Conservation (phyloP, 2,888 invertebrate species). For the Eulithis prunata region DNA sequence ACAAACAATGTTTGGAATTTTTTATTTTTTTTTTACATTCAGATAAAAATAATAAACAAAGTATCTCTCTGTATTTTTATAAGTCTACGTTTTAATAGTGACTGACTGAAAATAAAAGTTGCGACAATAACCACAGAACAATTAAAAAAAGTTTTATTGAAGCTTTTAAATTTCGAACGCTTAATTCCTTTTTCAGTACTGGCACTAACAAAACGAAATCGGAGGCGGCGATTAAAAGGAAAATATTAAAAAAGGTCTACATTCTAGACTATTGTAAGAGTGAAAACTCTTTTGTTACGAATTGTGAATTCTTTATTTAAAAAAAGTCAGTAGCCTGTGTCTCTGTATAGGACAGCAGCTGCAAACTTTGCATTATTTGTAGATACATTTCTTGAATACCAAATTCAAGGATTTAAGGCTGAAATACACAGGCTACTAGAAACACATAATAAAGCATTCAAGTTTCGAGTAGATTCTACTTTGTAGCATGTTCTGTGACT, state of each 20-base stretch:
- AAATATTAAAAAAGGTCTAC: conserved; percentile 39
- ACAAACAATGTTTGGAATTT: too few species aligned
- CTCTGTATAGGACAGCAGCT: conserved; percentile 10
- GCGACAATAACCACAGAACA: conserved; percentile 38
- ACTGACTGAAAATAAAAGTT: conserved; percentile 26
- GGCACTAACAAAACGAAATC: conserved; percentile 65
- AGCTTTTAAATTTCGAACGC: conserved; percentile 54
- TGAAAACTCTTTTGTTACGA: conserved; percentile 11
- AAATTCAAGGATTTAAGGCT: neutral
- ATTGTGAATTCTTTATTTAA: conserved; percentile 2
- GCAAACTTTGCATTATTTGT: neutral
- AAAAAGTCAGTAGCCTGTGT: conserved; percentile 1
- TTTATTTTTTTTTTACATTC: too few species aligned
- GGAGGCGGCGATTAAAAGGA: conserved; percentile 60
- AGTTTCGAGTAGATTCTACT: too few species aligned
- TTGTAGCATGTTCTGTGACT: too few species aligned
- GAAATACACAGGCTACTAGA: neutral
- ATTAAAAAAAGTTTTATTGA: conserved; percentile 50
- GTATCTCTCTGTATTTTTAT: neutral
- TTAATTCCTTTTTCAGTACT: conserved; percentile 69
- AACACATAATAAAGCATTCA: too few species aligned
- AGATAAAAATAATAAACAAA: neutral
- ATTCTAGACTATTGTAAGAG: conserved; percentile 1
- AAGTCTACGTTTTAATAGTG: conserved; percentile 3
- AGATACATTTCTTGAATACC: conserved; percentile 17